These are phyloP conservation scores for Eumeta japonica DNA, from an alignment of 1,140 invertebrate species.

Conservation along the genomic window DNA sequence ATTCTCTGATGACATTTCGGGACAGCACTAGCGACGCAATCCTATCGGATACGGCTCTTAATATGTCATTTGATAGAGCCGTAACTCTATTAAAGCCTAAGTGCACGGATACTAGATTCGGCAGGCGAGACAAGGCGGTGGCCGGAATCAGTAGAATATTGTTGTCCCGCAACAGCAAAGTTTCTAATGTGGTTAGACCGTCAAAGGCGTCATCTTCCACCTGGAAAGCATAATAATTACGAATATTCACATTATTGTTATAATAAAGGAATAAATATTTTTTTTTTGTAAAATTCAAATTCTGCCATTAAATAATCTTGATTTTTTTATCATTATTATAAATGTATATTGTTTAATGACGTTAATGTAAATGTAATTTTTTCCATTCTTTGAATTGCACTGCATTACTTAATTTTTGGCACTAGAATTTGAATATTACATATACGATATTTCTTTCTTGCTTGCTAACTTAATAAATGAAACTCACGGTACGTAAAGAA, in stretches of 20 bases:
- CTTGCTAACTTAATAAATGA: slow-evolving; percentile 8
- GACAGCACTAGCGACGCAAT: slow-evolving; percentile 69
- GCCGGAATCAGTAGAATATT: slow-evolving; percentile 82
- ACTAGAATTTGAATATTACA: too few relatives aligned
- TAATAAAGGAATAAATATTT: too few relatives aligned
- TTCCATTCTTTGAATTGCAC: too few relatives aligned
- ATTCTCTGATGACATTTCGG: slow-evolving; percentile 82
- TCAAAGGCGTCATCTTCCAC: slow-evolving; percentile 84
- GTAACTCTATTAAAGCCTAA: slow-evolving; percentile 86
- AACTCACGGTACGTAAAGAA: slow-evolving; percentile 76
- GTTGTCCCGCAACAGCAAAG: slow-evolving; percentile 82
- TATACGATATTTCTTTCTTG: too few relatives aligned
- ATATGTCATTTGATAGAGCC: slow-evolving; percentile 76
- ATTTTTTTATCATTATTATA: slow-evolving; percentile 1
- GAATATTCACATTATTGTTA: neutral
- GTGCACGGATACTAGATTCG: slow-evolving; percentile 71
- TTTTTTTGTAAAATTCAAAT: too few relatives aligned
- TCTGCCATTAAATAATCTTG: neutral
- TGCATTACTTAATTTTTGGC: too few relatives aligned
- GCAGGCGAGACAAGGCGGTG: slow-evolving; percentile 71
- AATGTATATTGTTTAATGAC: too few relatives aligned
- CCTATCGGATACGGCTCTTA: slow-evolving; percentile 64
- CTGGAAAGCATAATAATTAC: slow-evolving; percentile 53
- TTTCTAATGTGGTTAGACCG: slow-evolving; percentile 73
- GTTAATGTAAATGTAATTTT: too few relatives aligned